Base-by-base conservation (phyloP, 2,797 vertebrate species). In the Hybognathus amarus region DNA sequence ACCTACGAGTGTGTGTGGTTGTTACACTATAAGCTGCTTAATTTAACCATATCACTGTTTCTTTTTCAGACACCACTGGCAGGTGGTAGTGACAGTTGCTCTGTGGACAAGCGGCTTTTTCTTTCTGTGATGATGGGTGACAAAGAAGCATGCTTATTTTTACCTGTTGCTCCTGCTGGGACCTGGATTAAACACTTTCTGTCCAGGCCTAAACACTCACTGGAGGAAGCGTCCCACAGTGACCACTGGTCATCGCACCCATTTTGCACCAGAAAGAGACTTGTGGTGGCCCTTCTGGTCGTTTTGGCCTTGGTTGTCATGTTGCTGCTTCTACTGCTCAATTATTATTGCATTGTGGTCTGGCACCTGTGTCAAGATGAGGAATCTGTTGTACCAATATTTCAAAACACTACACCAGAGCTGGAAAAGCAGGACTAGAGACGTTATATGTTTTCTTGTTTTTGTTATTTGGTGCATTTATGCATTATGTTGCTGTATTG, bases 271-370 rank as follows among this genome's bases (percentile, higher is more conserved):
- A 82, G 47, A 40, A 83, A 80, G 63, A 67, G 68, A 42, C 30
- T 92, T 13, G 13, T 85, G 11, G 36, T 89, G 75, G n/a, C 66
- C 47, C 42, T 85, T 24, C 5, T 88, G 27, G 54, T 86, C 24
- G 12, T 84, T n/a, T 36, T 90, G 77, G 81, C 83, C 36, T 56
- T 91, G 71, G 36, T 30, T 3, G 12, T 79, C 56, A 89, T 89
- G 85, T 83, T 27, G 1, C 85, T 92, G 56, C 79, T 92, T 20
- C 54, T 92, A 11, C 77, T 92, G 38, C 88, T 87, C 88, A 92
- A 92, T 85, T 92, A 92, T 63, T 73, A 90, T 63, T 92, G 91
- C 77, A 89, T 89, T 36, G 79, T 91, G 67, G 84, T 90, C 42
- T 90, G 89, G 89, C 88, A 50, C 40, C 33, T 89, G 77, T 92